phyloP scores from a whole-genome alignment of 2,113 vertebrate genomes.

The Aptenodytes forsteri region DNA sequence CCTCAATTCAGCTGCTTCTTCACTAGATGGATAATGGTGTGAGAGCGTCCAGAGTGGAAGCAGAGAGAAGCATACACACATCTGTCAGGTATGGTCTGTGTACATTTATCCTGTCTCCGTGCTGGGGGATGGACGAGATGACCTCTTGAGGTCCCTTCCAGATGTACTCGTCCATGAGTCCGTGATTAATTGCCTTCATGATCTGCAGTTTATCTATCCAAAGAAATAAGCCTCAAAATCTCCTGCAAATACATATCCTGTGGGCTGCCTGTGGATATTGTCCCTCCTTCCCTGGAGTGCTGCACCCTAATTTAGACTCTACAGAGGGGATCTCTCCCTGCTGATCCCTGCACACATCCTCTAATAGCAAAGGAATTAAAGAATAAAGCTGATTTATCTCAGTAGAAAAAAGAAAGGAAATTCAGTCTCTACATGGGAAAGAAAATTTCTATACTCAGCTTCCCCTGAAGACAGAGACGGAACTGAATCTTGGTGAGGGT shows the following conservation, averaged over 20 bases:
- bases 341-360: not conserved
- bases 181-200: constrained; percentile 54
- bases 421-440: not conserved
- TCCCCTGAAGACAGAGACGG: not conserved
- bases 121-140: constrained; percentile 30
- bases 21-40: constrained; percentile 7
- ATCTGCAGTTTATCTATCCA: constrained; percentile 41
- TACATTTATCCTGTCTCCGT: constrained; percentile 32
- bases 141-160: constrained; percentile 59
- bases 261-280: not conserved
- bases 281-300: not conserved
- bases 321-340: not conserved
- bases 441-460: not conserved
- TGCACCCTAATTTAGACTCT: not conserved
- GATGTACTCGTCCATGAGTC: constrained; percentile 12
- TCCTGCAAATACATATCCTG: not conserved
- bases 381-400: constrained; percentile 6
- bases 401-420: not conserved
- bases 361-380: not conserved
- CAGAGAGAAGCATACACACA: constrained; percentile 45
- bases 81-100: constrained; percentile 48
- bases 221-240: constrained; percentile 49
- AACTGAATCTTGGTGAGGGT: not conserved
- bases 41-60: not conserved
- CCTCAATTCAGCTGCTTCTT: not conserved